These are phyloP conservation scores for Willowsia nigromaculata DNA, from an alignment of 2,888 invertebrate genomes.

Conservation along the genomic window DNA sequence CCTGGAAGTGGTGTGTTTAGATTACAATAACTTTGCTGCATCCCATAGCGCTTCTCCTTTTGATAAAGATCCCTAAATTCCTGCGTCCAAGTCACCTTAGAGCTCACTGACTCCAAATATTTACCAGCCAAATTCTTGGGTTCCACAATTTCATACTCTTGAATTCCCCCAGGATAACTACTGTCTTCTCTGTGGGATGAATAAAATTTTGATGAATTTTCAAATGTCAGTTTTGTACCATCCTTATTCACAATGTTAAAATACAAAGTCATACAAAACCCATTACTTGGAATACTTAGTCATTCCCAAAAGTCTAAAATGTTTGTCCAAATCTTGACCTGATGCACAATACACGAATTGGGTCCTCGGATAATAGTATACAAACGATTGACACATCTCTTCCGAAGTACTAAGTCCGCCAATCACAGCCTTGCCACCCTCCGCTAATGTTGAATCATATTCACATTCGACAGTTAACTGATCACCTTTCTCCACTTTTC, in stretches of 20 bases:
- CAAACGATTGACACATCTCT: slow-evolving; percentile 45
- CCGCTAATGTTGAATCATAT: background rate
- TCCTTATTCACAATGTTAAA: too few relatives aligned
- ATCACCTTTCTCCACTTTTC: background rate
- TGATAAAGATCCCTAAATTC: background rate
- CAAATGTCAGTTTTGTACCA: too few relatives aligned
- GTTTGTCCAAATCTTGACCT: background rate
- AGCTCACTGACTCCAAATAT: background rate
- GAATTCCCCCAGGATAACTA: background rate
- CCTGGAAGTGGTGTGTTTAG: too few relatives aligned
- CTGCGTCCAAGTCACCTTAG: slow-evolving; percentile 10
- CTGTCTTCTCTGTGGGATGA: background rate
- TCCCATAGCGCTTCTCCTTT: background rate
- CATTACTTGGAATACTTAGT: background rate
- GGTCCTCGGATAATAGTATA: slow-evolving; percentile 52
- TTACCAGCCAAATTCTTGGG: background rate
- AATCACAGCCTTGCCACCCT: background rate
- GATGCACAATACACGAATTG: background rate
- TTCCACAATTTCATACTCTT: background rate
- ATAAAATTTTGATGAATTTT: too few relatives aligned
- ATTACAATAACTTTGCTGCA: background rate
- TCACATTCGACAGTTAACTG: slow-evolving; percentile 31
- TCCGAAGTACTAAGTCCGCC: background rate
- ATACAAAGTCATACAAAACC: background rate
- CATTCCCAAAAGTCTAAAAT: slow-evolving; percentile 6